phyloP scores from a whole-genome alignment of 1,140 invertebrate species.

The Apocrypta bakeri region DNA sequence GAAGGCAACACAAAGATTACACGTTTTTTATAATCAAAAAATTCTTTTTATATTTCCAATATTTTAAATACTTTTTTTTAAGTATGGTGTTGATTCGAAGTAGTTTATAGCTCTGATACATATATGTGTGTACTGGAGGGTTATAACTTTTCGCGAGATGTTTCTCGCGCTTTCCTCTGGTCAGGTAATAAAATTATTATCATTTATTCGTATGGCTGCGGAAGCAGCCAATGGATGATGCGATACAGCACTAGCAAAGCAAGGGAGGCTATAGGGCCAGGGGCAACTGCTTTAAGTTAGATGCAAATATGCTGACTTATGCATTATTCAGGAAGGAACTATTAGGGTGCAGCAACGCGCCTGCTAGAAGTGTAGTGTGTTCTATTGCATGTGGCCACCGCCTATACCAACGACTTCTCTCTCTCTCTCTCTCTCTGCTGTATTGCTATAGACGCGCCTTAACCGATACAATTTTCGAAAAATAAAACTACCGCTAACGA shows the following conservation, averaged over 20 bases:
- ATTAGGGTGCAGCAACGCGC: conserved; percentile 60
- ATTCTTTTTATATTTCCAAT: too few species aligned
- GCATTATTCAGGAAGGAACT: conserved; percentile 70
- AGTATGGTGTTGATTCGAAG: too few species aligned
- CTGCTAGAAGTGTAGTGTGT: conserved; percentile 39
- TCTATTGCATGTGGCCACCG: not conserved
- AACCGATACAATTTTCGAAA: conserved; percentile 16
- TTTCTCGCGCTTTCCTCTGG: conserved; percentile 57
- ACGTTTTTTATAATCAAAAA: too few species aligned
- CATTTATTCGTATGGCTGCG: conserved; percentile 63
- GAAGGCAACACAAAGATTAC: too few species aligned
- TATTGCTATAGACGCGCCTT: too few species aligned
- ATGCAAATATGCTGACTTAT: conserved; percentile 69
- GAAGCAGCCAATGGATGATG: conserved; percentile 45
- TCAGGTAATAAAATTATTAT: conserved; percentile 69
- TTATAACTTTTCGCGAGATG: conserved; percentile 52
- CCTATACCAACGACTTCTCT: not conserved
- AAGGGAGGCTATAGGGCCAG: conserved; percentile 36
- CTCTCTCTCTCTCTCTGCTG: not conserved
- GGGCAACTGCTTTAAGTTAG: conserved; percentile 66
- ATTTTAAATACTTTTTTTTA: too few species aligned
- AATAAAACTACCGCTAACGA: conserved; percentile 23
- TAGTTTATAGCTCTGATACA: not conserved
- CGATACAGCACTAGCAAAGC: not conserved
- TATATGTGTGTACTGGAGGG: not conserved